Conservation (phyloP, 1,140 invertebrate genomes). For the Halesus radiatus region DNA sequence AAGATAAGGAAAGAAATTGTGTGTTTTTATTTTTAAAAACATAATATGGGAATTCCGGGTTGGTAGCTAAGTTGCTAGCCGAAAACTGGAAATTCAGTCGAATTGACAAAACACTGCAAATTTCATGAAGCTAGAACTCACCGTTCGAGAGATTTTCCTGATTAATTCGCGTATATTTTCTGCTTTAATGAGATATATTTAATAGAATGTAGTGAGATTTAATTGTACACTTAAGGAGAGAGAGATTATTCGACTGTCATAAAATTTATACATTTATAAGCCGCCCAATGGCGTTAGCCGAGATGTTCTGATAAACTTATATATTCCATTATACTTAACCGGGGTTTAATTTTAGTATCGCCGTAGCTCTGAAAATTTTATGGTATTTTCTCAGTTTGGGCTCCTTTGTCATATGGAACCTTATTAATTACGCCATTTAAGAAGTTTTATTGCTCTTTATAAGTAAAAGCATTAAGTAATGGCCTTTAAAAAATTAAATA, state of each 20-base stretch:
- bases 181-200: background rate
- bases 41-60: too few species aligned
- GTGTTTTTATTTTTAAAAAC: too few species aligned
- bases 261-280: background rate
- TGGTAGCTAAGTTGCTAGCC: too few species aligned
- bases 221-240: background rate
- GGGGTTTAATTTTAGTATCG: background rate
- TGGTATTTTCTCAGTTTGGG: constrained; percentile 1
- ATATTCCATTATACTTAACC: constrained; percentile 8
- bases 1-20: too few species aligned
- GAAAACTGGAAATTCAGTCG: too few species aligned
- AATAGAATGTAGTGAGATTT: background rate
- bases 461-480: background rate
- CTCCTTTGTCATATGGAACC: background rate
- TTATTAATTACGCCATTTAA: constrained; percentile 16
- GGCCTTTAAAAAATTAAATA: background rate
- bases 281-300: background rate
- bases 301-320: constrained; percentile 5
- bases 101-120: too few species aligned
- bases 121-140: too few species aligned
- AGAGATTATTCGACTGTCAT: background rate
- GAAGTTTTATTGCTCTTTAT: background rate
- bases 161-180: too few species aligned
- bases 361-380: constrained; percentile 1
- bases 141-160: too few species aligned